Evolutionary conservation across 2,797 vertebrate species (phyloP), one percentile per base, ranked within the genome.

Genomic region (Microchirus variegatus): DNA sequence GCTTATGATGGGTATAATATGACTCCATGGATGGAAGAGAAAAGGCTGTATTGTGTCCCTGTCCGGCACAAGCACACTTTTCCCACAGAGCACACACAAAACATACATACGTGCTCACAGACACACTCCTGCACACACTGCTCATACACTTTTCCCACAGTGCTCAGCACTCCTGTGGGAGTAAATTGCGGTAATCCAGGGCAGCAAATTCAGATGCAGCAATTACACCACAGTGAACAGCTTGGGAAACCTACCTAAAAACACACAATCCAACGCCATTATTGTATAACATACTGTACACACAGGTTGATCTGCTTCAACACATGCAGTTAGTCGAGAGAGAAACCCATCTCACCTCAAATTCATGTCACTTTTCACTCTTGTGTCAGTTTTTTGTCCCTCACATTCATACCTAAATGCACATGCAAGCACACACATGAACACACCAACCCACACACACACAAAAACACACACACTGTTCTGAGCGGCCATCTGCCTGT

Each of bases 151-250:
- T 92, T 92, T 91, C 88, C 89, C 91, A 91, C 91, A 92, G 86
- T 87, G 87, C 87, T 92, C 61, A 80, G 86, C 85, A 73, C 88
- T 91, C 87, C 81, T 47, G 51, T 71, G 84, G 84, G 90, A 89
- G 83, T 87, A 89, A 91, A 91, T 90, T 90, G 87, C 83, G 70
- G 85, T 91, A 91, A 92, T 92, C 90, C 91, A 87, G 88, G 78
- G 87, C 88, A 88, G 89, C 53, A 74, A 86, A 88, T 89, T 90
- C 85, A 77, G 85, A 85, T 54, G 73, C 81, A 85, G 83, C 84
- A 90, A 90, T 91, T 87, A 90, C 83, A 89, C 84, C 74, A 57
- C 67, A 68, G 75, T 54, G 71, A 89, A 73, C 80, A n/a, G 70
- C 84, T 89, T 85, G 82, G 83, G 85, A 90, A 90, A 70, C 52